Evolutionary conservation across 1,140 invertebrate species (phyloP), one percentile per base, ranked within the genome.

Genomic region (Hyles vespertilio): DNA sequence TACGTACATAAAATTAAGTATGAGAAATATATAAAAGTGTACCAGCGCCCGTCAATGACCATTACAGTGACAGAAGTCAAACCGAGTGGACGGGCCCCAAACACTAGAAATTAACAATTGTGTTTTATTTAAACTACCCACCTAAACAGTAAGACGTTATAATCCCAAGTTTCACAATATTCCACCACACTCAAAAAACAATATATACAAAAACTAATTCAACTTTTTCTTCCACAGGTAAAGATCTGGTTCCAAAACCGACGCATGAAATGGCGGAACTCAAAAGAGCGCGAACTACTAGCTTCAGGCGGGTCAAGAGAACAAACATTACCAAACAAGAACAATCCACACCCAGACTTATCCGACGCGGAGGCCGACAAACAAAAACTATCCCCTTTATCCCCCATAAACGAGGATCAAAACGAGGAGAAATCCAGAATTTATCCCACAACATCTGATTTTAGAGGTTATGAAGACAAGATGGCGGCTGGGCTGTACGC

Each of bases 231-330:
- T 81, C 72, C 92, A 10, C 91, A 98, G 96, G 96, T 98, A 59
- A 98, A 98, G 90, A 98, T 98, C 62, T 98, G 96, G 97, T 98
- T 98, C 84, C 96, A 98, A 92, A 98, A 98, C 80, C 92, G 97
- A 1, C 93, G 97, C 52, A 98, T 98, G 96, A 98, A 98, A 85
- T 98, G 97, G 97, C 91, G 98, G 6, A 99, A 99, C 85, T 98
- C 96, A 6, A 99, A 99, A 87, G 98, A 99, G 83, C 91, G 98
- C 11, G 98, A 99, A 87, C 90, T 99, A 0, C 89, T 99, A 49
- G 98, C 97, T 3, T 94, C 93, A 12, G 97, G 97, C 0, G 97
- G 98, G 3, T 97, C 96, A 6, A 91, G 98, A 12, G 97, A 99
- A 77, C 97, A 98, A 81, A 98, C 98, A 0, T 90, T 99, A 33